Base-by-base conservation (phyloP, 2,113 vertebrate species). In the Plestiodon gilberti region DNA sequence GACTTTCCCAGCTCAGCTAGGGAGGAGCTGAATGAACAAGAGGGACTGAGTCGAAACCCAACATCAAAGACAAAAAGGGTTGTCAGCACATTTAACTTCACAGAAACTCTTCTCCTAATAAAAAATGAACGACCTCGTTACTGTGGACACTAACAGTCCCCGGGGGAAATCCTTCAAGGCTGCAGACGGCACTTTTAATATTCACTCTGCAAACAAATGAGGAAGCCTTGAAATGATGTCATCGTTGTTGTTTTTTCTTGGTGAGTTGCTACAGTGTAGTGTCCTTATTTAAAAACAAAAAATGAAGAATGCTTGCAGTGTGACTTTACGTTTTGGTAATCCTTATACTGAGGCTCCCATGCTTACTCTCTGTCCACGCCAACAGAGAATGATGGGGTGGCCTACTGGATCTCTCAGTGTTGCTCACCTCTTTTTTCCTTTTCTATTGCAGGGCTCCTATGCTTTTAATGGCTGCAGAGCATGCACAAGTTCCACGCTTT, bases 41-140 rank as follows among this genome's bases (percentile, higher is more conserved):
- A 96, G 95, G 94, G 94, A 95, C 94, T 78, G 93, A 95, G 94
- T 91, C 95, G 95, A 95, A 95, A 94, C 95, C 93, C 94, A 94
- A 93, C 95, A 96, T 96, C 95, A 96, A 96, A 96, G 94, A 87
- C 93, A 94, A 92, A 93, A 71, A 25, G 89, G 93, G 92, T 88
- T 96, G 96, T 96, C 96, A 96, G 94, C 95, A 96, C 94, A 95
- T 96, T 96, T 95, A 95, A 96, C 94, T 94, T 95, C 95, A 94
- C 89, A 95, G 95, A 95, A 96, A 95, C 89, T 93, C 92, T 95
- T 95, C 94, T 95, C 94, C 91, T 96, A 96, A 96, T 96, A 95
- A 96, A 96, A 96, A 96, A 94, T 90, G 93, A 94, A 96, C 94
- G 95, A 96, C 95, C 95, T 95, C 95, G 5, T 94, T 94, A 94